Conservation (phyloP, 1,140 invertebrate genomes). For the Steinernema feltiae region DNA sequence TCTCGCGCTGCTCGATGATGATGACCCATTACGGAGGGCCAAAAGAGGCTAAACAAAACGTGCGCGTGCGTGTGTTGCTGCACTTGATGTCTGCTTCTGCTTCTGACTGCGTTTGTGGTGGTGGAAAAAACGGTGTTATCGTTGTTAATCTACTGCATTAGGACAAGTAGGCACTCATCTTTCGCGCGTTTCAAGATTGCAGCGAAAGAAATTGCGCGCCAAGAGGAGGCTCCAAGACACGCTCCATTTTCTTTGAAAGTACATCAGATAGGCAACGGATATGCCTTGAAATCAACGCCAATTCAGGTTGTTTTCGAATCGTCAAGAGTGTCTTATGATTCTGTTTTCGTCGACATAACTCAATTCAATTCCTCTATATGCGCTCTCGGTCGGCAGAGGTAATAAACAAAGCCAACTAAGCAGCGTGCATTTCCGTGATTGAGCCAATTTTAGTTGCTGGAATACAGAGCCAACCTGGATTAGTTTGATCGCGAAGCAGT, state of each 20-base stretch:
- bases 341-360: too few relatives aligned
- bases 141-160: not conserved
- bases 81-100: not conserved
- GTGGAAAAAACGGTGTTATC: not conserved
- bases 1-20: too few relatives aligned
- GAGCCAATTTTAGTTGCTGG: not conserved
- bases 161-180: conserved; percentile 1
- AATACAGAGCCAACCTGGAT: not conserved
- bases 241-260: too few relatives aligned
- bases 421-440: not conserved
- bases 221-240: too few relatives aligned
- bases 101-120: not conserved
- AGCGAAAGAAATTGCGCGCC: not conserved
- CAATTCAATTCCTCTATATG: too few relatives aligned
- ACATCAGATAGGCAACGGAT: too few relatives aligned
- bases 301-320: too few relatives aligned
- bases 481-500: not conserved
- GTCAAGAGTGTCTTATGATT: too few relatives aligned
- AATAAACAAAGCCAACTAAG: not conserved
- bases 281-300: too few relatives aligned
- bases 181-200: not conserved
- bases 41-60: conserved; percentile 1
- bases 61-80: not conserved
- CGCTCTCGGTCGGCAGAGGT: too few relatives aligned
- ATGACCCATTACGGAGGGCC: conserved; percentile 8